phyloP scores from a whole-genome alignment of 1,140 invertebrate genomes.

The Spodoptera frugiperda region DNA sequence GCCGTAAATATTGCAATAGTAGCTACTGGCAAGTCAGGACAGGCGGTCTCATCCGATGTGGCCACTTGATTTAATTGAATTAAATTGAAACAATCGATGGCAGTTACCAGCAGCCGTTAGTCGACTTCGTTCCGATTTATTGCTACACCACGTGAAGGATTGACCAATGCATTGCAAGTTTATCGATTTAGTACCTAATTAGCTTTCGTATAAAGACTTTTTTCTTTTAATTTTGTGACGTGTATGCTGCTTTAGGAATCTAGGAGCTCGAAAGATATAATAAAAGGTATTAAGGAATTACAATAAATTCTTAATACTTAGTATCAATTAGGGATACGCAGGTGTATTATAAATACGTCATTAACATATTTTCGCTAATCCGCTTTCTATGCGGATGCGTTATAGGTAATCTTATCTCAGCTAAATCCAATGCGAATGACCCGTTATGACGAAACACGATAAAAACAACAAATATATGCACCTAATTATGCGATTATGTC shows the following conservation, averaged over 20 bases:
- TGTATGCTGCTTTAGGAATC: too few species aligned
- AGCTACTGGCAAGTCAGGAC: constrained; percentile 35
- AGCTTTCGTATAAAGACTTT: too few species aligned
- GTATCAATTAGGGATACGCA: not conserved
- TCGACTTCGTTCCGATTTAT: constrained; percentile 34
- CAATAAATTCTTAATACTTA: too few species aligned
- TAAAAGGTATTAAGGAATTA: too few species aligned
- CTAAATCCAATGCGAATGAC: constrained; percentile 7
- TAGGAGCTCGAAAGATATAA: too few species aligned
- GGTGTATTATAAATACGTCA: not conserved
- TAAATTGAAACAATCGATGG: constrained; percentile 76
- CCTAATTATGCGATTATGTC: constrained; percentile 31
- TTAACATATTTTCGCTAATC: too few species aligned
- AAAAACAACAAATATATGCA: constrained; percentile 16
- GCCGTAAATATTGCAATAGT: constrained; percentile 23
- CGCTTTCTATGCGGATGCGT: not conserved
- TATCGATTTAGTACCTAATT: too few species aligned
- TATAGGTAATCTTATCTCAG: constrained; percentile 15
- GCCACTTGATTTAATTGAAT: constrained; percentile 79
- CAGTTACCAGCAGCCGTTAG: constrained; percentile 48
- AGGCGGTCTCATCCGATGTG: constrained; percentile 47
- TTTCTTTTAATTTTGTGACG: too few species aligned
- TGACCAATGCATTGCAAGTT: not conserved
- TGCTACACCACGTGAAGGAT: not conserved
- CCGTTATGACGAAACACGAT: constrained; percentile 2